Evolutionary conservation across 2,113 vertebrate genomes (phyloP).

Genomic region (Nycticebus coucang): DNA sequence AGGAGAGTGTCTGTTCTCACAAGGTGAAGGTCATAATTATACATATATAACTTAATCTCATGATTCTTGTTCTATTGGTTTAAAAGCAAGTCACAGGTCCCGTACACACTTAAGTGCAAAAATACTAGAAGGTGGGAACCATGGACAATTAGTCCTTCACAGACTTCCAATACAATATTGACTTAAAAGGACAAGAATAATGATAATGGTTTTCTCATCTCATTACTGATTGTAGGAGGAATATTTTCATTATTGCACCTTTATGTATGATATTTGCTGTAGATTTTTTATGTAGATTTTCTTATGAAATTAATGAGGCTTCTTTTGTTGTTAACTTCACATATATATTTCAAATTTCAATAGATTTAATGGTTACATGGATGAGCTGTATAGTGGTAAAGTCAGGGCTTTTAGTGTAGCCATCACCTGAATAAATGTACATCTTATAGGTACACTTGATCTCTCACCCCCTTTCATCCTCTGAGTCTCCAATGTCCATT

Average conservation of each 20-base stretch:
- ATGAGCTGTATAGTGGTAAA: too few species aligned
- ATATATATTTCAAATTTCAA: neutral
- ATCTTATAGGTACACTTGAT: too few species aligned
- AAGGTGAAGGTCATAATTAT: neutral
- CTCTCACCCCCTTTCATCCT: too few species aligned
- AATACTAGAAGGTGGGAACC: neutral
- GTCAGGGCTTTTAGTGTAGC: too few species aligned
- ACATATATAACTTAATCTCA: neutral
- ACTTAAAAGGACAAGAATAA: neutral
- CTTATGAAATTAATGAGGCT: neutral
- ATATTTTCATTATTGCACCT: neutral
- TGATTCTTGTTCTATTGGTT: neutral
- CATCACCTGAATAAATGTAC: too few species aligned
- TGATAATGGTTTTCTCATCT: neutral
- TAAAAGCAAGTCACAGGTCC: neutral
- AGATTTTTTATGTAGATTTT: neutral
- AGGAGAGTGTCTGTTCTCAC: neutral
- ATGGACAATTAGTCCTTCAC: neutral
- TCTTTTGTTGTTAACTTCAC: neutral
- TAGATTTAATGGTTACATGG: too few species aligned
- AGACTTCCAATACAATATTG: neutral
- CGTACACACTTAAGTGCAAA: neutral
- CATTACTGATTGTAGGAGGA: neutral
- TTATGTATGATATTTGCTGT: neutral
- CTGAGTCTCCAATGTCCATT: too few species aligned